Conservation (phyloP, 2,797 vertebrate genomes). For the Sebastes itinus region DNA sequence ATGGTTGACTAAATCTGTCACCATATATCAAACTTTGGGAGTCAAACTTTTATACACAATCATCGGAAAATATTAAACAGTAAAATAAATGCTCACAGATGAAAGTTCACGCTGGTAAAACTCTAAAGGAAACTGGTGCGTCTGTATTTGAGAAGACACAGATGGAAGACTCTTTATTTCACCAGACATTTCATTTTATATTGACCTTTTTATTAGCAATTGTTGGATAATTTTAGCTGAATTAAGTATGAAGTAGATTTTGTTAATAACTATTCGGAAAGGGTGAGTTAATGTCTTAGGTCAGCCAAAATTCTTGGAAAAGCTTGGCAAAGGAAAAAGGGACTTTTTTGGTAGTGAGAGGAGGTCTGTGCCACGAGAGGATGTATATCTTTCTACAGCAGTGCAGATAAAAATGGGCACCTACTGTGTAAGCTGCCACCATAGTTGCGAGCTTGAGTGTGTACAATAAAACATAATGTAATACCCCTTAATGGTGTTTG, state of each 20-base stretch:
- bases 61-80: slow-evolving; percentile 35
- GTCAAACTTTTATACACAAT: slow-evolving; percentile 25
- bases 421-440: neutral
- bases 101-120: slow-evolving; percentile 7
- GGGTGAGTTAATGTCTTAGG: neutral
- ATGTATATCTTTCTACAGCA: neutral
- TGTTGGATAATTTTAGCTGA: neutral
- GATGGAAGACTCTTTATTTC: neutral
- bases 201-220: neutral
- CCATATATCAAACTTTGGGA: slow-evolving; percentile 45
- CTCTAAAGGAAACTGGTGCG: neutral
- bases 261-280: slow-evolving; percentile 1
- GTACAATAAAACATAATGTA: slow-evolving; percentile 28
- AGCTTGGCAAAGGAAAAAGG: neutral
- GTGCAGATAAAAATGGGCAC: slow-evolving; percentile 8
- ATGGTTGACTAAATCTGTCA: slow-evolving; percentile 63
- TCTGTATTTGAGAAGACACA: neutral
- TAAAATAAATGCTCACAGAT: slow-evolving; percentile 22
- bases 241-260: neutral
- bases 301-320: neutral
- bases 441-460: slow-evolving; percentile 8
- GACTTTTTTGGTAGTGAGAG: neutral
- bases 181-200: neutral
- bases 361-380: neutral
- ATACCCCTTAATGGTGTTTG: slow-evolving; percentile 28